phyloP scores from a whole-genome alignment of 2,113 vertebrate species.

The Ahaetulla prasina region DNA sequence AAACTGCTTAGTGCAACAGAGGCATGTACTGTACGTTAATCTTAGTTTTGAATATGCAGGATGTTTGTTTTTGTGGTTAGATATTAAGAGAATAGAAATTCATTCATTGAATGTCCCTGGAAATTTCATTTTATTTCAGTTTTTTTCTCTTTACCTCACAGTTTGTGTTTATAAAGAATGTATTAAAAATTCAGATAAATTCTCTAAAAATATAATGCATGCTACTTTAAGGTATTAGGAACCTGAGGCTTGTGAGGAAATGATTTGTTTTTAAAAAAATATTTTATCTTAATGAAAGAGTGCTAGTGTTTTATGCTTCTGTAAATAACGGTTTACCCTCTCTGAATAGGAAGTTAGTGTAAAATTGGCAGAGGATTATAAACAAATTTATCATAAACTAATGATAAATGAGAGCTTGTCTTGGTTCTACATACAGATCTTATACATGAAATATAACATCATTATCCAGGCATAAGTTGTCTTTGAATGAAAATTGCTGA shows the following conservation, averaged over 20 bases:
- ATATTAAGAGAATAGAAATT: slow-evolving; percentile 35
- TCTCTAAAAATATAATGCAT: slow-evolving; percentile 25
- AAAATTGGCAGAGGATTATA: slow-evolving; percentile 15
- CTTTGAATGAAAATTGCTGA: too few species aligned
- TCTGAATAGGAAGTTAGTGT: slow-evolving; percentile 24
- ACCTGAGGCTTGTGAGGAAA: slow-evolving; percentile 35
- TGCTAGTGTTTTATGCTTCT: slow-evolving; percentile 45
- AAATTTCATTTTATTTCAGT: slow-evolving; percentile 49
- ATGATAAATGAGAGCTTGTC: slow-evolving; percentile 25
- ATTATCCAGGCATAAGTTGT: too few species aligned
- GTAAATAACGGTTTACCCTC: slow-evolving; percentile 37
- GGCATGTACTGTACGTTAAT: background rate
- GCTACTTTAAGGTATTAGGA: slow-evolving; percentile 51
- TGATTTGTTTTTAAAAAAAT: background rate
- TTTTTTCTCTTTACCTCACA: slow-evolving; percentile 40
- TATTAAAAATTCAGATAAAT: slow-evolving; percentile 32
- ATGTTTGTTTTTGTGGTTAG: slow-evolving; percentile 28
- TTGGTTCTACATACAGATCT: too few species aligned
- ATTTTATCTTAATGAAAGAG: slow-evolving; percentile 47
- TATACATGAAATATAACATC: too few species aligned
- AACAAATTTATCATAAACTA: slow-evolving; percentile 26
- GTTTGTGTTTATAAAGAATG: slow-evolving; percentile 40
- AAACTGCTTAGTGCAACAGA: slow-evolving; percentile 26
- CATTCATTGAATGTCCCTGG: slow-evolving; percentile 19
- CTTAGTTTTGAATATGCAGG: background rate